Conservation (phyloP, 2,113 vertebrate species). For the Lophius piscatorius region DNA sequence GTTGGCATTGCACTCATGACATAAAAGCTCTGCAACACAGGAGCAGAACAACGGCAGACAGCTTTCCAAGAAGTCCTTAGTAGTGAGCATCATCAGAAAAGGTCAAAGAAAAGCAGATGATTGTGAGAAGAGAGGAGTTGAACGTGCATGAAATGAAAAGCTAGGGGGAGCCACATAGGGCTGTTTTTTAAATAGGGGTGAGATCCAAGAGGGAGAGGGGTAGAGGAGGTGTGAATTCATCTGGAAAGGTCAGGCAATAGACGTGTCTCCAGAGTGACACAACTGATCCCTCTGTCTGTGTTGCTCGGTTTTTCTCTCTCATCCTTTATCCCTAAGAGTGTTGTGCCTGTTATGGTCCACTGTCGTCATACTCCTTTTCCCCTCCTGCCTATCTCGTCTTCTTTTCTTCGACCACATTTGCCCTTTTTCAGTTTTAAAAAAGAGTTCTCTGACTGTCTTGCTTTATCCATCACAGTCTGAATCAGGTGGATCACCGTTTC, state of each 20-base stretch:
- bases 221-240: constrained; percentile 48
- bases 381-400: background rate
- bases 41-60: too few species aligned
- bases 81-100: background rate
- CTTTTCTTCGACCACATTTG: constrained; percentile 6
- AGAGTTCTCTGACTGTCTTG: constrained; percentile 22
- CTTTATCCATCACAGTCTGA: constrained; percentile 31
- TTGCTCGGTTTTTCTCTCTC: constrained; percentile 48
- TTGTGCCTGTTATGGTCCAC: constrained; percentile 6
- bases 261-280: constrained; percentile 46
- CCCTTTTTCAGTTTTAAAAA: constrained; percentile 18
- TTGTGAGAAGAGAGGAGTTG: constrained; percentile 1
- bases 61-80: too few species aligned
- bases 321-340: constrained; percentile 26
- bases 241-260: constrained; percentile 68
- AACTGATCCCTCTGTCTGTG: constrained; percentile 23
- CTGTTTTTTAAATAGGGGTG: background rate
- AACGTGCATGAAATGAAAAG: constrained; percentile 6
- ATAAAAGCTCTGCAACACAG: too few species aligned
- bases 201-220: constrained; percentile 25
- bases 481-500: constrained; percentile 11
- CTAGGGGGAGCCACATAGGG: constrained; percentile 1
- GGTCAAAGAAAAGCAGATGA: constrained; percentile 12
- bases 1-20: too few species aligned
- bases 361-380: constrained; percentile 2